Conservation (phyloP, 2,113 vertebrate genomes). For the Pungitius pungitius region DNA sequence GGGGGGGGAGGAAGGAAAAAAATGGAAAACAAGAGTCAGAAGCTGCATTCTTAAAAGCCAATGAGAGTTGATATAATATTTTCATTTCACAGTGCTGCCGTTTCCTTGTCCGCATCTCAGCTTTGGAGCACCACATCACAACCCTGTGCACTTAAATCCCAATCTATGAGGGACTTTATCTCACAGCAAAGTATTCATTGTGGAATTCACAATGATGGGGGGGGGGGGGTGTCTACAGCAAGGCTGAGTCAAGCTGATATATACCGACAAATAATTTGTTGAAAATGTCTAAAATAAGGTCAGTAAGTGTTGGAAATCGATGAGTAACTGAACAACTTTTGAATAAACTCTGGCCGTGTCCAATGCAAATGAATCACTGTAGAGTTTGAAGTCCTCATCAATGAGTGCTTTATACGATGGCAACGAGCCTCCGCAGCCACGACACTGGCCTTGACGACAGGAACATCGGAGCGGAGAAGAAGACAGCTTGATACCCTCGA, state of each 20-base stretch:
- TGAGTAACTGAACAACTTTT: not conserved
- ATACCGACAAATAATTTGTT: too few species aligned
- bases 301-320: not conserved
- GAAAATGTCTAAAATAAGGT: not conserved
- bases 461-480: constrained; percentile 11
- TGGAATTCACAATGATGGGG: constrained; percentile 17
- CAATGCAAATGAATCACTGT: not conserved
- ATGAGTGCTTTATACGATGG: constrained; percentile 8
- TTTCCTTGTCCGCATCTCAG: constrained; percentile 60
- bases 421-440: not conserved
- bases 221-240: too few species aligned
- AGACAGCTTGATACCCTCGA: not conserved
- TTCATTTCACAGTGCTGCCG: constrained; percentile 60
- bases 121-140: constrained; percentile 50
- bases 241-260: not conserved
- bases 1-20: not conserved
- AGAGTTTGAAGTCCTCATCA: not conserved
- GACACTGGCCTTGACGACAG: not conserved
- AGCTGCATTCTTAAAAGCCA: constrained; percentile 15
- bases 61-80: constrained; percentile 68
- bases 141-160: constrained; percentile 55
- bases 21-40: constrained; percentile 26
- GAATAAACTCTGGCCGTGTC: not conserved
- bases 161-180: constrained; percentile 19
- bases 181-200: constrained; percentile 10